These are phyloP conservation scores for Syngnathus floridae DNA, from an alignment of 2,113 vertebrate species.

Conservation along the genomic window DNA sequence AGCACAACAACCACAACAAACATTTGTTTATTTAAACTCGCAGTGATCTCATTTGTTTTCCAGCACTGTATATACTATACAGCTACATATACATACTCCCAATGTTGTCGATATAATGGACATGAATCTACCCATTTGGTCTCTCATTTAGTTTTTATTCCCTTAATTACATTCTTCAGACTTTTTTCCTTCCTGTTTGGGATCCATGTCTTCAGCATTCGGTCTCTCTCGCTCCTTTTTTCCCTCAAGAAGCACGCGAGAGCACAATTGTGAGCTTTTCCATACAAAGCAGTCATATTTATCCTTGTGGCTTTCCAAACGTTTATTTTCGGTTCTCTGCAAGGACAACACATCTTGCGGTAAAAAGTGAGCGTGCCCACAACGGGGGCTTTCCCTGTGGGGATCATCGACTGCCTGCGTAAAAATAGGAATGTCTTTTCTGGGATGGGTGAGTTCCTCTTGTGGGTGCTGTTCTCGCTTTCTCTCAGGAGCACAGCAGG, in stretches of 20 bases:
- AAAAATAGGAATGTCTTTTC: slow-evolving; percentile 69
- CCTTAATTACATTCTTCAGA: background rate
- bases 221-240: slow-evolving; percentile 21
- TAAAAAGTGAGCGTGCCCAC: slow-evolving; percentile 58
- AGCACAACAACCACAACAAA: too few species aligned
- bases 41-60: background rate
- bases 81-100: too few species aligned
- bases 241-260: slow-evolving; percentile 39
- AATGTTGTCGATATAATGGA: background rate
- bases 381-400: slow-evolving; percentile 68
- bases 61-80: background rate
- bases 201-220: slow-evolving; percentile 6
- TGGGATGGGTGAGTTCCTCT: slow-evolving; percentile 51
- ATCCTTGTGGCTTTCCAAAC: slow-evolving; percentile 66
- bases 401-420: slow-evolving; percentile 39
- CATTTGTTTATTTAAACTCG: background rate
- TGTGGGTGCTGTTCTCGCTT: slow-evolving; percentile 30
- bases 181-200: slow-evolving; percentile 14
- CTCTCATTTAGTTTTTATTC: background rate
- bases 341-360: slow-evolving; percentile 65
- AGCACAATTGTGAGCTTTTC: slow-evolving; percentile 65
- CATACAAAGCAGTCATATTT: slow-evolving; percentile 64
- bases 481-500: slow-evolving; percentile 23
- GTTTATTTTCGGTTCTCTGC: slow-evolving; percentile 71
- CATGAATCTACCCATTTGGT: background rate